These are phyloP conservation scores for Heliothis subflexa DNA, from an alignment of 1,140 invertebrate species.

Conservation along the genomic window DNA sequence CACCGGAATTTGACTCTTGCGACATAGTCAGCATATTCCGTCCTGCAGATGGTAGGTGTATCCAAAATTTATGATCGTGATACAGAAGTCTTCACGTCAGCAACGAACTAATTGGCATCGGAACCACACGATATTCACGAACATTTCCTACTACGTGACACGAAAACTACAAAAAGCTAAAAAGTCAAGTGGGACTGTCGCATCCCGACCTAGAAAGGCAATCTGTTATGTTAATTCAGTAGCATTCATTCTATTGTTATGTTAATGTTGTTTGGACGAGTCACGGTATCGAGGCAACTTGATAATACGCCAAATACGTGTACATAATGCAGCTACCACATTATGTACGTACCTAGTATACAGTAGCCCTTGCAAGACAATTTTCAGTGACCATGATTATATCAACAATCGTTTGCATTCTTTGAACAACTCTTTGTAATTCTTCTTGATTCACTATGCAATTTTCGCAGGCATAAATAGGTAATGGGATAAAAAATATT, in stretches of 20 bases:
- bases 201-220: constrained; percentile 62
- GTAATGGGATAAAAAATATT: neutral
- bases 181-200: neutral
- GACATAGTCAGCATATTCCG: neutral
- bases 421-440: neutral
- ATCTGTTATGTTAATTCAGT: constrained; percentile 72
- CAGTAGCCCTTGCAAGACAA: constrained; percentile 6
- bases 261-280: constrained; percentile 57
- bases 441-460: constrained; percentile 8
- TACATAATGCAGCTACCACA: constrained; percentile 10
- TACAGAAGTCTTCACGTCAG: no score
- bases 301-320: constrained; percentile 43
- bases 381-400: constrained; percentile 14
- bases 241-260: constrained; percentile 70
- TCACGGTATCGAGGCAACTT: constrained; percentile 41
- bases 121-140: no score
- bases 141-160: neutral
- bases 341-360: neutral
- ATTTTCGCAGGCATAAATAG: neutral
- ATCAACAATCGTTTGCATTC: neutral
- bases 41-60: no score
- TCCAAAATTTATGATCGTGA: no score
- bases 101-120: no score
- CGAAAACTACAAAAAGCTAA: neutral
- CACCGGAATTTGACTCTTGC: constrained; percentile 23